Evolutionary conservation across 2,797 vertebrate genomes (phyloP).

Genomic region (Channa striata): DNA sequence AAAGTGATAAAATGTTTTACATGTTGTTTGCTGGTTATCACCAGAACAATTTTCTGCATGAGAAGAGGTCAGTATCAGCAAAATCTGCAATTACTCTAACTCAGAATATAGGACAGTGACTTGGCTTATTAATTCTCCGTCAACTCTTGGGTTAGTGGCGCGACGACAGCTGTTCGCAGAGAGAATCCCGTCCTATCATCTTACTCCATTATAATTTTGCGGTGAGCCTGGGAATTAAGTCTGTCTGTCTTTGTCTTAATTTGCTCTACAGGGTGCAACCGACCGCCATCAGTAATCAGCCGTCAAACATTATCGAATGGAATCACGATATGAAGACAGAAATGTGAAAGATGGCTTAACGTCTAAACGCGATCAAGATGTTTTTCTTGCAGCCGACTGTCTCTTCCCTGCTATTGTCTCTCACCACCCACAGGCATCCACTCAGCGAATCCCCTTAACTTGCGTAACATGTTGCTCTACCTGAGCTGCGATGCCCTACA

Average conservation of each 20-base stretch:
- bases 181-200: slow-evolving; percentile 71
- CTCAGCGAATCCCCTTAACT: slow-evolving; percentile 34
- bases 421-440: slow-evolving; percentile 29
- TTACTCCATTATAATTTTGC: slow-evolving; percentile 75
- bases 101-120: slow-evolving; percentile 52
- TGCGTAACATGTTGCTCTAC: slow-evolving; percentile 55
- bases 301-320: slow-evolving; percentile 39
- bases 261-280: slow-evolving; percentile 39
- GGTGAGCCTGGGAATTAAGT: slow-evolving; percentile 71
- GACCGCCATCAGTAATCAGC: slow-evolving; percentile 35
- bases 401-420: slow-evolving; percentile 1
- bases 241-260: slow-evolving; percentile 70
- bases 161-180: slow-evolving; percentile 75
- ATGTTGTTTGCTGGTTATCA: slow-evolving; percentile 39
- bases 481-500: slow-evolving; percentile 59
- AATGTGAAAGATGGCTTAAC: slow-evolving; percentile 3
- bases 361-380: slow-evolving; percentile 1
- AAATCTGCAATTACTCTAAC: slow-evolving; percentile 52
- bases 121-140: slow-evolving; percentile 76
- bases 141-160: slow-evolving; percentile 66
- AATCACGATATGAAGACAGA: slow-evolving; percentile 24
- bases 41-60: slow-evolving; percentile 24
- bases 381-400: slow-evolving; percentile 8
- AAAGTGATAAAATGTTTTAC: slow-evolving; percentile 45
- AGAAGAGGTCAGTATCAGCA: slow-evolving; percentile 47